A percentile compares a stretch with the other conserved stretches of the same genome.
Evolutionary conservation across 2,113 vertebrate species (phyloP).

Genomic region (Trogon melanurus): DNA sequence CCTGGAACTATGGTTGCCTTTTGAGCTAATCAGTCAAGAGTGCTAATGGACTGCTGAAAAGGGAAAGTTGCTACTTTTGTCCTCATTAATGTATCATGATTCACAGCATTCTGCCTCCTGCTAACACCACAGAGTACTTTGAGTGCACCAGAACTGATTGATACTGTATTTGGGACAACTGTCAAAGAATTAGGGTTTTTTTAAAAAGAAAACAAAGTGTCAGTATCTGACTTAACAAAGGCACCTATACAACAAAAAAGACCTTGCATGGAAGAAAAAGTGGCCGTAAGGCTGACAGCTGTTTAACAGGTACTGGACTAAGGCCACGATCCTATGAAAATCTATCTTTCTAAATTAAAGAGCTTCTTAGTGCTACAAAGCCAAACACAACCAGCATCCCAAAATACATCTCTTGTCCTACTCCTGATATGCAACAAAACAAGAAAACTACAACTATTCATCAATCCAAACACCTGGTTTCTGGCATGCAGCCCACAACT

Average conservation of each 20-base stretch:
- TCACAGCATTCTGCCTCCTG: not conserved
- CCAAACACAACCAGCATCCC: not conserved
- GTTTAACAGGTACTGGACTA: not conserved
- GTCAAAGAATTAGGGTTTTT: not conserved
- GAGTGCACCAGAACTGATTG: not conserved
- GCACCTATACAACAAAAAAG: not conserved
- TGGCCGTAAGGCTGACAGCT: not conserved
- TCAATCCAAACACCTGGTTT: not conserved
- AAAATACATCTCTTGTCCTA: not conserved
- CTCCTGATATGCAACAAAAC: not conserved
- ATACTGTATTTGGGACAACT: not conserved
- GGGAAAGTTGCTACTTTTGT: constrained; percentile 18
- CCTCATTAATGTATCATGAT: not conserved
- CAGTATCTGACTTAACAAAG: not conserved
- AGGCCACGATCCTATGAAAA: not conserved
- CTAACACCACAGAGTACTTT: not conserved
- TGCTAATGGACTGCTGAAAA: constrained; percentile 39
- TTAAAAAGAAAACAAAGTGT: not conserved
- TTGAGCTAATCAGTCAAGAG: constrained; percentile 19
- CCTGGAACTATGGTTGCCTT: constrained; percentile 3
- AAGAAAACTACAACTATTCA: not conserved
- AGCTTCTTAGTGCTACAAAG: not conserved
- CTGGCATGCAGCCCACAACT: not conserved
- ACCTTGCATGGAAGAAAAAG: not conserved
- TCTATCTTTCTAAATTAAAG: not conserved